Conservation (phyloP, 2,113 vertebrate species). For the Corythoichthys haematopterus region DNA sequence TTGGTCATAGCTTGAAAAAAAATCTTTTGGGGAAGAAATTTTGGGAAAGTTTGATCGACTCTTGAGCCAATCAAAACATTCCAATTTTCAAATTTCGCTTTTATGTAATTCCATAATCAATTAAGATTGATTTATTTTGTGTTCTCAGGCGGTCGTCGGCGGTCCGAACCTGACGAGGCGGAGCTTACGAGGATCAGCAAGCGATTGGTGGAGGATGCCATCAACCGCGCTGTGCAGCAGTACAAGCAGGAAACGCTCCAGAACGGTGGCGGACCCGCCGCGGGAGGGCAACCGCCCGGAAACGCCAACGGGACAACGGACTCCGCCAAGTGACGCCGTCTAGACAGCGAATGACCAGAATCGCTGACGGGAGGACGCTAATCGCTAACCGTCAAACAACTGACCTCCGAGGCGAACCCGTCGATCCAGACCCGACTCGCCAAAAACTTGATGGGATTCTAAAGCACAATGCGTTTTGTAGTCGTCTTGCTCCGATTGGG, state of each 20-base stretch:
- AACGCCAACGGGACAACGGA: slow-evolving; percentile 36
- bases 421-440: not conserved
- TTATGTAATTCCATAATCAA: not conserved
- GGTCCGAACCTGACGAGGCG: slow-evolving; percentile 58
- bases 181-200: slow-evolving; percentile 61
- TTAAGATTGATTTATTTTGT: not conserved
- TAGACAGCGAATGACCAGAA: not conserved
- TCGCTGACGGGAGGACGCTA: not conserved
- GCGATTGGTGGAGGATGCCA: slow-evolving; percentile 61
- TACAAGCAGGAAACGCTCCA: slow-evolving; percentile 67
- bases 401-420: not conserved
- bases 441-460: not conserved
- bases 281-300: slow-evolving; percentile 23
- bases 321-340: slow-evolving; percentile 56
- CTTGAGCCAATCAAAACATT: no score
- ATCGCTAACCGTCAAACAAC: not conserved
- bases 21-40: no score
- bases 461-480: not conserved
- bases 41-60: no score
- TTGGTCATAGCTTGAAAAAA: no score
- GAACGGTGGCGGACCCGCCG: slow-evolving; percentile 58
- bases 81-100: no score
- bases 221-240: slow-evolving; percentile 63
- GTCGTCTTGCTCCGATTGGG: not conserved
- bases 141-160: slow-evolving; percentile 51